Evolutionary conservation across 2,888 invertebrate genomes (phyloP), one percentile per base, ranked within the genome.

Genomic region (Seira ritae): DNA sequence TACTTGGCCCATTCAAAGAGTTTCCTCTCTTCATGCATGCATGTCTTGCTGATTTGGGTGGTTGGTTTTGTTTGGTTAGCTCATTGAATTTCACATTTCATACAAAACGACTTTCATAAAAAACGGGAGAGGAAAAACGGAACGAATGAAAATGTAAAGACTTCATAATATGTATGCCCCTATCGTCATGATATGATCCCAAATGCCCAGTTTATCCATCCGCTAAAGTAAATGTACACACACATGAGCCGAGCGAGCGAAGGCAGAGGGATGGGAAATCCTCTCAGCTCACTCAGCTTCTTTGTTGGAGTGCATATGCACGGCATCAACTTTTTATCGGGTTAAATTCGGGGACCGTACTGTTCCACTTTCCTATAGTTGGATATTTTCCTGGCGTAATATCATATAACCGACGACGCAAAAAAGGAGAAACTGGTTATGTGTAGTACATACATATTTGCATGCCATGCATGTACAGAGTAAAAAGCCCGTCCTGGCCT

Each of bases 261-360:
- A 8, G 31, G 31, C 31, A 31, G 50, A 50, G 3, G 3, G 3
- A 50, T 8, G 50, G 50, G 50, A 50, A 50, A 50, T 50, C 50
- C 50, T 15, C 15, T 50, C 15, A 12, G 50, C 50, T 50, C 15
- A 12, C 15, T 50, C 50, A 50, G 50, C 50, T 50, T 50, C 50
- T 50, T 50, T 50, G 50, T 50, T 50, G 19, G 10, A 20, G 55
- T 55, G 55, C 55, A 55, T 55, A 62, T 62, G 62, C 62, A 62
- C 22, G 20, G n/a, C 20, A 62, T 19, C 62, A 62, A 12, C 62
- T 62, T 62, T 62, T 62, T 62, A 62, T 62, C 62, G 62, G 62
- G 62, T 62, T 62, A 62, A 62, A 62, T 62, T 62, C 62, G 62
- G 62, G 12, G 62, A 62, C 62, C 62, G 62, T 62, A 62, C 62